Evolutionary conservation across 2,888 invertebrate species (phyloP), one percentile per base, ranked within the genome.

Genomic region (Apamea monoglypha): DNA sequence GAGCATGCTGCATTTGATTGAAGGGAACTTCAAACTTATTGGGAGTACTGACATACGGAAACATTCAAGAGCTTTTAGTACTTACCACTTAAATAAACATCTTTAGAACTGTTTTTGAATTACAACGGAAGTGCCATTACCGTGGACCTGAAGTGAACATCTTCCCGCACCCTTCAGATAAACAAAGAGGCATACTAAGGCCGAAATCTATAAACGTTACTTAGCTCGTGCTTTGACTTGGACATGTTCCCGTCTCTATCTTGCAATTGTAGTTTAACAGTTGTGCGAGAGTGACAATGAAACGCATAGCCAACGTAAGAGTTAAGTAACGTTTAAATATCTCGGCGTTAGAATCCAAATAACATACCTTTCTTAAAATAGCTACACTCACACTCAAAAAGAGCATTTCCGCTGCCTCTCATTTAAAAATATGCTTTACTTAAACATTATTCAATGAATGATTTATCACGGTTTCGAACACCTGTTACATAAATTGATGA

Each of bases 301-400:
- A 70, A 36, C 10, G 18, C 36, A 36, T 53, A 53, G 12, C n/a
- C 36, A 70, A 70, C 21, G n/a, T 56, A 53, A 21, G 7, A 59
- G 36, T 21, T 59, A 71, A 59, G 36, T 71, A 61, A 59, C 40
- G 40, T 40, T 61, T 61, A 40, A 40, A 40, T 14, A 71, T 59
- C 18, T n/a, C 40, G 59, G 12, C n/a, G 7, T 95, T 94, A 94
- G 91, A 93, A 90, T 86, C 92, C 91, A 92, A 92, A 94, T 93
- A 90, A 92, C 92, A 93, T 93, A 92, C 93, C 92, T 90, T 91
- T 93, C 95, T 92, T 83, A 92, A 96, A 96, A 96, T 96, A 96
- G 93, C 90, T 85, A 87, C 84, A 80, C 90, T 88, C 90, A 90
- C 87, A 87, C 88, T 84, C 87, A 81, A 85, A 90, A 89, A 89